Conservation (phyloP, 2,113 vertebrate species). For the Siniperca knerii region DNA sequence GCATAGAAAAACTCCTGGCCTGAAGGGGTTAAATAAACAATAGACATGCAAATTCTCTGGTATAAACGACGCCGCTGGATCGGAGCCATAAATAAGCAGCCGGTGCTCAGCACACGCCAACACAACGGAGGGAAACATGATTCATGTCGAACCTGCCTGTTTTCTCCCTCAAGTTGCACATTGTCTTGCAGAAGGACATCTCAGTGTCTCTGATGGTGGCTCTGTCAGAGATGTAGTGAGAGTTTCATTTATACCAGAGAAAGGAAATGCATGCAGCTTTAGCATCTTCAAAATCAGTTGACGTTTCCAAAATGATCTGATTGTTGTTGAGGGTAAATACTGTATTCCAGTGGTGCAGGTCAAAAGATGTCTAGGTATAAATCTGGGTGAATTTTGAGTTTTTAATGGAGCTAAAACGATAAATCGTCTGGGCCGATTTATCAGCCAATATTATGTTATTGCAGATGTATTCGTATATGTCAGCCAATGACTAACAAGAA, state of each 20-base stretch:
- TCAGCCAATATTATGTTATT: too few relatives aligned
- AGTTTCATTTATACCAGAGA: not conserved
- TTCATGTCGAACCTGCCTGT: slow-evolving; percentile 23
- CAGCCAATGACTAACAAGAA: not conserved
- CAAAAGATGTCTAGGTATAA: not conserved
- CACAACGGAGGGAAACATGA: slow-evolving; percentile 19
- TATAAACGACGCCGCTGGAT: slow-evolving; percentile 49
- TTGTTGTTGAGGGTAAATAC: too few relatives aligned
- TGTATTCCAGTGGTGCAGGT: not conserved
- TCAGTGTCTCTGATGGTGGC: not conserved
- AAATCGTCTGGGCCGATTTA: not conserved
- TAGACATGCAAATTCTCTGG: slow-evolving; percentile 73
- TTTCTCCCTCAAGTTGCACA: not conserved
- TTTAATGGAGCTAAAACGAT: too few relatives aligned
- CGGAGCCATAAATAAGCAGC: slow-evolving; percentile 70
- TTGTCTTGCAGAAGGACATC: not conserved
- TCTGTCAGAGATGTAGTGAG: not conserved
- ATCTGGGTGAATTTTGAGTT: not conserved
- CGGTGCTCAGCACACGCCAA: slow-evolving; percentile 43
- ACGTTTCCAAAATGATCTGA: not conserved
- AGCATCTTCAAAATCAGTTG: not conserved
- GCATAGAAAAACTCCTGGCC: not conserved
- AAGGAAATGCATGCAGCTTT: not conserved
- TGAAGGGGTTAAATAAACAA: slow-evolving; percentile 65
- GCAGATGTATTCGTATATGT: not conserved